Evolutionary conservation across 2,113 vertebrate genomes (phyloP).

Genomic region (Sapajus apella): DNA sequence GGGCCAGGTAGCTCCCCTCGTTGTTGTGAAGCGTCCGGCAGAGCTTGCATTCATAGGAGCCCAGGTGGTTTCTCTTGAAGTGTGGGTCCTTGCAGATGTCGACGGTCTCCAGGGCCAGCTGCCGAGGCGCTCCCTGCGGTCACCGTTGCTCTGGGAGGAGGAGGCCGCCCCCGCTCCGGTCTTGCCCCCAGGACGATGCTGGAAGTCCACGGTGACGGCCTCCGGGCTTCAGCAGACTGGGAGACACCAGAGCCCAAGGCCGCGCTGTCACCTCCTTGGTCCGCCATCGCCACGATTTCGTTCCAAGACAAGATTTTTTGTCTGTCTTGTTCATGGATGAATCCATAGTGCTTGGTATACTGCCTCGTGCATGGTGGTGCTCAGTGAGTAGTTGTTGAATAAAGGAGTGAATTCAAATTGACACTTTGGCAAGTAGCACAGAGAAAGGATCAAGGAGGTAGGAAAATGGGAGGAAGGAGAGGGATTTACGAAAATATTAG

Average conservation of each 20-base stretch:
- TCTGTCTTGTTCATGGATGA: neutral
- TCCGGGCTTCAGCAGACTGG: neutral
- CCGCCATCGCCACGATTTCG: neutral
- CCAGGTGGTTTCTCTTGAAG: constrained; percentile 99
- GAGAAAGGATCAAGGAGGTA: neutral
- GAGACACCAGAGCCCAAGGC: neutral
- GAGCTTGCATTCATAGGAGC: constrained; percentile 98
- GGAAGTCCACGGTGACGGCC: constrained; percentile 93
- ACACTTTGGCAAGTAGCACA: neutral
- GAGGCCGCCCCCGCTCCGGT: constrained; percentile 96
- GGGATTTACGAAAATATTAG: neutral
- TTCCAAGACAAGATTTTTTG: neutral
- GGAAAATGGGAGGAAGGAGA: neutral
- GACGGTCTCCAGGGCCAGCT: constrained; percentile 96
- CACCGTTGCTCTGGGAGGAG: constrained; percentile 95
- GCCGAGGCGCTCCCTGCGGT: constrained; percentile 94
- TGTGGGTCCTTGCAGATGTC: constrained; percentile 99
- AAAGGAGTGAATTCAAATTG: neutral
- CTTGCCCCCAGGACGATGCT: constrained; percentile 96
- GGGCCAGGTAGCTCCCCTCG: constrained; percentile 98
- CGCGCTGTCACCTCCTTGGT: rapidly evolving
- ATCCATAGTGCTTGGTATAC: neutral
- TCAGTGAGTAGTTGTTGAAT: neutral
- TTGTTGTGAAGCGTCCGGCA: constrained; percentile 98
- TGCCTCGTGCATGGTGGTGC: neutral